Evolutionary conservation across 92 coral and sea anemone genomes (phyloP), one percentile per base, ranked within the genome.

Genomic region (Diadumene lineata): DNA sequence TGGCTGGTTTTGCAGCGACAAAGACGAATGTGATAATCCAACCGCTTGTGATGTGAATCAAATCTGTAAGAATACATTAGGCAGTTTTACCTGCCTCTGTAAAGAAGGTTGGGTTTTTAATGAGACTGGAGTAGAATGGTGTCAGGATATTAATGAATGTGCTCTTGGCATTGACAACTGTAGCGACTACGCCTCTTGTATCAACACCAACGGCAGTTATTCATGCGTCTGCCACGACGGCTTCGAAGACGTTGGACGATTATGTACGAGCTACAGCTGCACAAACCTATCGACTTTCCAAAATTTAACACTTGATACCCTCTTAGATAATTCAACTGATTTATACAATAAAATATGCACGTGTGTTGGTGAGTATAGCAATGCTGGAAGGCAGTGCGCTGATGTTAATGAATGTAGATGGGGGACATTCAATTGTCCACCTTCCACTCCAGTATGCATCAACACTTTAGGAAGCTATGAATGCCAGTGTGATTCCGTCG

Each of bases 401-500:
- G 90, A 86, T 31, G 23, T 74, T 24, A 73, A 86, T 55, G 90
- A 86, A 64, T 86, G 90, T 44, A 51, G 60, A 38, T 66, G 72
- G 80, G 77, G n/a, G n/a, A 65, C 11, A 9, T 77, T 46, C 53
- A 50, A 50, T 32, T 86, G 90, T 33, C 90, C 90, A 7, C 21
- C 43, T 16, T 34, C 3, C 4, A 77, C 84, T 21, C 90, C 90
- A 22, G 56, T 86, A n/a, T 86, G 90, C 56, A 70, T 76, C 48
- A 86, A 86, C 72, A 63, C 85, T 24, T 22, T 76, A 13, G 90
- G 90, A 2, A 86, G 90, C 31, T 86, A 86, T 68, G 90, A 81
- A 51, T 86, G 90, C 69, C 77, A 86, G 63, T 86, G 90, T 58
- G 87, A 86, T 72, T 87, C 81, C 18, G 48, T 50, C 10, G 55